Evolutionary conservation across 2,797 vertebrate genomes (phyloP).

Genomic region (Cuculus canorus): DNA sequence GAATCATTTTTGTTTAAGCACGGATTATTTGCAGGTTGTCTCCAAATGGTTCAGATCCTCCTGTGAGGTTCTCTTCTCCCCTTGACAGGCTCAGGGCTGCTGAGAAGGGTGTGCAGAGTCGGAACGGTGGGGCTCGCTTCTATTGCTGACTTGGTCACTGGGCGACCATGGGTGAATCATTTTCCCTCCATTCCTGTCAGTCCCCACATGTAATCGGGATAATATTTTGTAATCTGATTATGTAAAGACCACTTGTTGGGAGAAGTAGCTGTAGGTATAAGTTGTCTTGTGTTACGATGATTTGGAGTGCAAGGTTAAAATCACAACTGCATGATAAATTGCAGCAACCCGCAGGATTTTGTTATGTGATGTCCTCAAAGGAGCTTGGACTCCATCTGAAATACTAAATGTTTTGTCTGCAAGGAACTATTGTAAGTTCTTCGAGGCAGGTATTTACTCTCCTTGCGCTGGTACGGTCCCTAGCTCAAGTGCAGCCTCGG

Average conservation of each 20-base stretch:
- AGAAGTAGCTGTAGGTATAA: not conserved
- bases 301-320: not conserved
- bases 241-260: not conserved
- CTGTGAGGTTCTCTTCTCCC: not conserved
- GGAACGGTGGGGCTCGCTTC: not conserved
- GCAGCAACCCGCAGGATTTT: not conserved
- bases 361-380: not conserved
- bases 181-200: not conserved
- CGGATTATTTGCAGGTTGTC: not conserved
- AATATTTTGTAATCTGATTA: not conserved
- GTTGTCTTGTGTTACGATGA: not conserved
- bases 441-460: not conserved
- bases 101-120: not conserved
- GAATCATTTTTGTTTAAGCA: not conserved
- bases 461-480: no score
- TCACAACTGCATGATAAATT: not conserved
- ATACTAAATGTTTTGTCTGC: not conserved
- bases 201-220: fast-evolving
- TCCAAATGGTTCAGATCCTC: not conserved
- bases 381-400: not conserved
- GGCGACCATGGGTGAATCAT: not conserved
- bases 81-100: not conserved
- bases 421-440: not conserved
- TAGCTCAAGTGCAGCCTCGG: not conserved
- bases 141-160: not conserved